A percentile compares a stretch with the other conserved stretches of the same genome.
Evolutionary conservation across 2,797 vertebrate genomes (phyloP).

Genomic region (Sphenopsis melanotis): DNA sequence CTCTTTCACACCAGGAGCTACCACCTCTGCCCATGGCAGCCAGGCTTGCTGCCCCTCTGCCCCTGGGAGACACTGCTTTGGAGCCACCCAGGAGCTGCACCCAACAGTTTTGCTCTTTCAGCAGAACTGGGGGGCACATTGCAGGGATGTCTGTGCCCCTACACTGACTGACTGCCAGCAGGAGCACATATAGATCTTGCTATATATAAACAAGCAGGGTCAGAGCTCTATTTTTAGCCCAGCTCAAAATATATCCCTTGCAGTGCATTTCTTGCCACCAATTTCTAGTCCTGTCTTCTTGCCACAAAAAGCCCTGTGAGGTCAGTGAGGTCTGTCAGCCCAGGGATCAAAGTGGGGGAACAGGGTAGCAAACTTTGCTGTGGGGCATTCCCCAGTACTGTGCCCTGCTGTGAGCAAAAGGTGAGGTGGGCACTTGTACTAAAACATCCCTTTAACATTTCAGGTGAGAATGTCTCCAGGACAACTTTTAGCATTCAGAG

Average conservation of each 20-base stretch:
- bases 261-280: background rate
- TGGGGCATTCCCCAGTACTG: no score
- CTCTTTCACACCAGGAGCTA: background rate
- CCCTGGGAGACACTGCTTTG: background rate
- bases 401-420: background rate
- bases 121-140: background rate
- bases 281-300: background rate
- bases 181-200: background rate
- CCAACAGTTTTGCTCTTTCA: background rate
- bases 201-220: conserved; percentile 19
- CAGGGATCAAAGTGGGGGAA: background rate
- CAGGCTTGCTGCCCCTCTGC: background rate
- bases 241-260: background rate
- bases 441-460: background rate
- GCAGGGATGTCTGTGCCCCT: background rate
- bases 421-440: background rate
- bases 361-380: background rate
- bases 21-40: background rate
- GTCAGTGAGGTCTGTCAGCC: background rate
- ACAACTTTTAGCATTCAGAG: background rate
- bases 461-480: background rate
- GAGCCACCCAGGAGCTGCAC: background rate
- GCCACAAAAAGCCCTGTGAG: background rate
- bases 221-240: conserved; percentile 39
- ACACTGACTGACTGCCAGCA: background rate